Base-by-base conservation (phyloP, 2,888 invertebrate species). In the Macropis europaea region DNA sequence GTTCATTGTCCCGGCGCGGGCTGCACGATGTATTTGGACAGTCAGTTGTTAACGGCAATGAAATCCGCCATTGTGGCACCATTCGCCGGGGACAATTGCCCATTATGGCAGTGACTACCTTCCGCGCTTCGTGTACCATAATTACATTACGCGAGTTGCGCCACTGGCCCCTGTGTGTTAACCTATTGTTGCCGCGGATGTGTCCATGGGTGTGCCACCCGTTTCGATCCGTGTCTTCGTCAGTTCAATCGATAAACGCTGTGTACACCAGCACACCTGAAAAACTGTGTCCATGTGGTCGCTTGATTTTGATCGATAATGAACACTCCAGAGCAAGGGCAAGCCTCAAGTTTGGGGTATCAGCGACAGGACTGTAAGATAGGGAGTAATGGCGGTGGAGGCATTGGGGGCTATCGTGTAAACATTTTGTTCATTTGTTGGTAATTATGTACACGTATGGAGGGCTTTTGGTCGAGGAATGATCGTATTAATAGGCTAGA, bases 1-100 rank as follows among this genome's bases (percentile, higher is more conserved):
- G 74, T 61, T 81, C 71, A 85, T 86, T 86, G 86, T 86, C 78
- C 63, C 40, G 70, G 52, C 79, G 79, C 84, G 85, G 82, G 76
- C 80, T 76, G 79, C 74, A 72, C 80, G 81, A 84, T 86, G 79
- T 86, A 86, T 85, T 85, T 86, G 85, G 85, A 84, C 85, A 85
- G 85, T 84, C 77, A 71, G 85, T 85, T 86, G 86, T 86, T 86
- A 86, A 86, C 84, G 84, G 83, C 86, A 86, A 83, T 86, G 86
- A 86, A 82, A 86, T 84, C 83, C 82, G 78, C 79, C 83, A 86
- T 86, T 86, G 86, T 86, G 83, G 81, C 82, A 76, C 82, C 82
- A 86, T 86, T 86, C 84, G 82, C 71, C 70, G 76, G 61, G 82
- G 77, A 86, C 86, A 86, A 86, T 86, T 84, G 84, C 76, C 86